phyloP scores from a whole-genome alignment of 92 coral and sea anemone species.

The Palythoa caribaeorum region DNA sequence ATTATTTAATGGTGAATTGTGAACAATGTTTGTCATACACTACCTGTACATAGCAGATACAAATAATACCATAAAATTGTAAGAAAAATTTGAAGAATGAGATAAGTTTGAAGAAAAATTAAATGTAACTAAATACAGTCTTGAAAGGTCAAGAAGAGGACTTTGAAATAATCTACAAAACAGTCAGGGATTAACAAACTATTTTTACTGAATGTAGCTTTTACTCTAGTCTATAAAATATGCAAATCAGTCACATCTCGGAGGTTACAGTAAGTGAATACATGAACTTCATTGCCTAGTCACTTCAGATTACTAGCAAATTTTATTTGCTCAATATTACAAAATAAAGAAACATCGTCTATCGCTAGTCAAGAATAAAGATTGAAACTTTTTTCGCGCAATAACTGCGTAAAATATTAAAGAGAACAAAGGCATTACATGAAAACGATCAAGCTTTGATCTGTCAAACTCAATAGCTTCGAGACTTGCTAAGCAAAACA shows the following conservation, averaged over 20 bases:
- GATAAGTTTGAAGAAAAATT: neutral
- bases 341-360: neutral
- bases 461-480: constrained; percentile 9
- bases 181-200: neutral
- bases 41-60: neutral
- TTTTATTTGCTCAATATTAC: neutral
- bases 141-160: neutral
- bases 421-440: neutral
- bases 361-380: neutral
- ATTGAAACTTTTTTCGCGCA: neutral
- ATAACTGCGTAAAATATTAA: neutral
- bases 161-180: neutral
- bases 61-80: neutral
- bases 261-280: neutral
- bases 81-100: neutral
- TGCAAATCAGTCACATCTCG: neutral
- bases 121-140: neutral
- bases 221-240: neutral
- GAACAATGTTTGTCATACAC: too few species aligned
- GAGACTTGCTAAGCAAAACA: neutral
- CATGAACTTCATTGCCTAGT: neutral
- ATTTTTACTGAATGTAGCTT: neutral
- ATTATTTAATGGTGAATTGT: too few species aligned
- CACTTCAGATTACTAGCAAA: constrained; percentile 11
- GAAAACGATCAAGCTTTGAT: neutral